phyloP scores from a whole-genome alignment of 1,140 invertebrate species.

The Achatina immaculata region DNA sequence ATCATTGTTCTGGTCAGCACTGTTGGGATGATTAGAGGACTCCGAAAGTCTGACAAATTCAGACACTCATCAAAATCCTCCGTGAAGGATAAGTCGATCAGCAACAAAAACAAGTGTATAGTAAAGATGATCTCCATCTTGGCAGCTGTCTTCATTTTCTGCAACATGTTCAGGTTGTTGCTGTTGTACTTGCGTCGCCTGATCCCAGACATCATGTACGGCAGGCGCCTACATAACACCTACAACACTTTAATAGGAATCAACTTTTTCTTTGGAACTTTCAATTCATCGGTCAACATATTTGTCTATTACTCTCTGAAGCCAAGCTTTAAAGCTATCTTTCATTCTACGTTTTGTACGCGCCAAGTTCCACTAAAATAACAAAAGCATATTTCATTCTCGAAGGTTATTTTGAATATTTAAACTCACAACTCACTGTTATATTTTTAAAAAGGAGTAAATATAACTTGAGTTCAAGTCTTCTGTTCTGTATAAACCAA shows the following conservation, averaged over 20 bases:
- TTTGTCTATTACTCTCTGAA: conserved; percentile 5
- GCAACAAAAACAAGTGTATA: neutral
- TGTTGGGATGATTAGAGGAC: neutral
- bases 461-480: too few species aligned
- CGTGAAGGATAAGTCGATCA: neutral
- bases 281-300: neutral
- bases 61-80: neutral
- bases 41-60: neutral
- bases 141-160: neutral
- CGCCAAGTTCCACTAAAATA: neutral
- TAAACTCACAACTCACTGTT: too few species aligned
- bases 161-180: neutral
- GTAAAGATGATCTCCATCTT: conserved; percentile 6
- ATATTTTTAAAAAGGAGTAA: too few species aligned
- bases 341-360: neutral
- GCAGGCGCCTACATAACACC: neutral
- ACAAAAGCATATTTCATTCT: too few species aligned
- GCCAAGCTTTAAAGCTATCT: neutral
- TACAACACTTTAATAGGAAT: neutral
- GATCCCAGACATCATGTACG: neutral
- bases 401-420: too few species aligned
- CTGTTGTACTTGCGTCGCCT: neutral
- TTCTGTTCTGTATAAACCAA: too few species aligned
- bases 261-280: neutral
- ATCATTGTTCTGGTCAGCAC: neutral